Conservation (phyloP, 1,140 invertebrate species). For the Drosophila lacteicornis region DNA sequence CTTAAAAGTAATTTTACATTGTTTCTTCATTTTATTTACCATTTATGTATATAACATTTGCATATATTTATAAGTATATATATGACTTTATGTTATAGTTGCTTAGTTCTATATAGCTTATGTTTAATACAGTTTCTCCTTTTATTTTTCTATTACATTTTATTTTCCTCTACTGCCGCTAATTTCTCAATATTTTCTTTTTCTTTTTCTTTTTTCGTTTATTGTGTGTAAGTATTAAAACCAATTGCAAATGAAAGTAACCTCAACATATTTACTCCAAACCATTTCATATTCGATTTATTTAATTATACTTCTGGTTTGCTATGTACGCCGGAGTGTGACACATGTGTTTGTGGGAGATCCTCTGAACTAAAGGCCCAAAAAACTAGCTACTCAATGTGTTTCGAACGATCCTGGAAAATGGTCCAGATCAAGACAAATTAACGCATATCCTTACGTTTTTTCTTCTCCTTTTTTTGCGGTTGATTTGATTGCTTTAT, state of each 20-base stretch:
- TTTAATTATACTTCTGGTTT: conserved; percentile 33
- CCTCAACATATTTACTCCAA: conserved; percentile 31
- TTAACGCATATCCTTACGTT: background rate
- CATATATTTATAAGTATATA: conserved; percentile 58
- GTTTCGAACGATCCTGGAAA: conserved; percentile 7
- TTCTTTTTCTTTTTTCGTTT: conserved; percentile 11
- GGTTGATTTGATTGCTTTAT: conserved; percentile 5
- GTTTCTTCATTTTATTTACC: conserved; percentile 51
- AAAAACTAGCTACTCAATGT: conserved; percentile 19
- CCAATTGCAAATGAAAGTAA: conserved; percentile 57
- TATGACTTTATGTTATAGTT: conserved; percentile 64
- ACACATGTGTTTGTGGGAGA: conserved; percentile 42
- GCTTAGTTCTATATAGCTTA: conserved; percentile 62
- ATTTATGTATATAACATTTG: conserved; percentile 71
- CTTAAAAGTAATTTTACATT: conserved; percentile 72
- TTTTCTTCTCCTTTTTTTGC: background rate
- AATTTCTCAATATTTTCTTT: conserved; percentile 35
- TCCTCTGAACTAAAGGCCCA: conserved; percentile 30
- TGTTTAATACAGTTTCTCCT: conserved; percentile 49
- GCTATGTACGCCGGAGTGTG: conserved; percentile 34
- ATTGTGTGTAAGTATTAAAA: conserved; percentile 47
- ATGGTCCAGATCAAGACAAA: conserved; percentile 4
- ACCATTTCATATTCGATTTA: conserved; percentile 36
- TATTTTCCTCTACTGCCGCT: conserved; percentile 50
- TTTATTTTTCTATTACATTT: conserved; percentile 41